Base-by-base conservation (phyloP, 2,797 vertebrate species). In the Rhinichthys osculus region DNA sequence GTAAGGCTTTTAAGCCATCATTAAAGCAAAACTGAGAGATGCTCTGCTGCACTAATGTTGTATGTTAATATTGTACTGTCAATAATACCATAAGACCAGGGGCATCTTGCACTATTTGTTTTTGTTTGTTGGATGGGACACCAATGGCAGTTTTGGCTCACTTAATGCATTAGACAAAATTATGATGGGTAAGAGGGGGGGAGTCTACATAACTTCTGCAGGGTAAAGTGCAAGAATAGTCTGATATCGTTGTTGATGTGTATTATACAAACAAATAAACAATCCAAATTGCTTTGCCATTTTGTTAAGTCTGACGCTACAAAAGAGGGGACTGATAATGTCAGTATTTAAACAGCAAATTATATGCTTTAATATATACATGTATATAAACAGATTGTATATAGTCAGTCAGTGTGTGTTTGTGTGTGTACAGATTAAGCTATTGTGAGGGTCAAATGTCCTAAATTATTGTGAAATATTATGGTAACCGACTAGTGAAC, bases 21-120 rank as follows among this genome's bases (percentile, higher is more conserved):
- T 78, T 52, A 78, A 78, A 82, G 62, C 21, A 85, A 64, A 78
- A 87, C 57, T n/a, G 8, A 50, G 64, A 69, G 33, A 69, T 59
- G 74, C 66, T 70, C 50, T 44, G 2, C 40, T 44, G 7, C 7
- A 74, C 76, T 19, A 64, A 73, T 84, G 23, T 73, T 57, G 84
- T 70, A 70, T 71, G 44, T 71, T 57, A 40, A 33, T n/a, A 57
- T 73, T 13, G 66, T 78, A 78, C 30, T 52, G 44, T 50, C 47
- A 74, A 17, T 66, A 62, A 81, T 81, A 69, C n/a, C n/a, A 38
- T 30, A 78, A 52, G 44, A 52, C 33, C 8, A 44, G 38, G n/a
- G 76, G 54, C 35, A 42, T 59, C 21, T 7, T 40, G 23, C 23
- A 38, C 6, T 40, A 23, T 11, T 23, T 17, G 13, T 35, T 35